Evolutionary conservation across 2,888 invertebrate genomes (phyloP).

Genomic region (Tortrix viridana): DNA sequence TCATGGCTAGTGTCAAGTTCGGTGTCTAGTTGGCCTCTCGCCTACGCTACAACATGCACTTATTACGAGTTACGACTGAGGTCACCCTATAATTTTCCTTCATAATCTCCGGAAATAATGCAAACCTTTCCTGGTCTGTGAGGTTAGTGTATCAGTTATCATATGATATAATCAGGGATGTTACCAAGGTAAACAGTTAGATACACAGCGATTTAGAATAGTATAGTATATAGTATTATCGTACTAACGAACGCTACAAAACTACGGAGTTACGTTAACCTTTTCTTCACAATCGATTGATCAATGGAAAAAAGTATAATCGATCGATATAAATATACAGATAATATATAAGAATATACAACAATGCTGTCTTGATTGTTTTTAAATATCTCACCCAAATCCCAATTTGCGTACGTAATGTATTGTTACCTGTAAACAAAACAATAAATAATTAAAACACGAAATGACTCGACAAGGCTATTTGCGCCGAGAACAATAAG

Average conservation of each 20-base stretch:
- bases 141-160: too few species aligned
- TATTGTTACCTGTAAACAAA: slow-evolving; percentile 29
- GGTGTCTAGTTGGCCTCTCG: slow-evolving; percentile 19
- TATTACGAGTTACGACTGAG: slow-evolving; percentile 12
- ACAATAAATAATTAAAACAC: slow-evolving; percentile 32
- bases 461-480: slow-evolving; percentile 18
- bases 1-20: slow-evolving; percentile 34
- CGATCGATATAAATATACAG: too few species aligned
- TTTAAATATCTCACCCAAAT: slow-evolving; percentile 24
- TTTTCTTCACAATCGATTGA: too few species aligned
- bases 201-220: too few species aligned
- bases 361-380: neutral
- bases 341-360: too few species aligned
- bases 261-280: too few species aligned
- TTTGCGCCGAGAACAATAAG: slow-evolving; percentile 18
- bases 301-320: too few species aligned
- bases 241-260: too few species aligned
- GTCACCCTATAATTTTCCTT: slow-evolving; percentile 28
- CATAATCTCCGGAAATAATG: slow-evolving; percentile 26
- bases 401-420: neutral
- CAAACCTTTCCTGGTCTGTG: slow-evolving; percentile 22
- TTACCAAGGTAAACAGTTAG: too few species aligned
- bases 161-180: too few species aligned
- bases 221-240: too few species aligned
- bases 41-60: slow-evolving; percentile 14